Base-by-base conservation (phyloP, 37 sponge, comb jelly and placozoan species). In the Chondrosia reniformis region DNA sequence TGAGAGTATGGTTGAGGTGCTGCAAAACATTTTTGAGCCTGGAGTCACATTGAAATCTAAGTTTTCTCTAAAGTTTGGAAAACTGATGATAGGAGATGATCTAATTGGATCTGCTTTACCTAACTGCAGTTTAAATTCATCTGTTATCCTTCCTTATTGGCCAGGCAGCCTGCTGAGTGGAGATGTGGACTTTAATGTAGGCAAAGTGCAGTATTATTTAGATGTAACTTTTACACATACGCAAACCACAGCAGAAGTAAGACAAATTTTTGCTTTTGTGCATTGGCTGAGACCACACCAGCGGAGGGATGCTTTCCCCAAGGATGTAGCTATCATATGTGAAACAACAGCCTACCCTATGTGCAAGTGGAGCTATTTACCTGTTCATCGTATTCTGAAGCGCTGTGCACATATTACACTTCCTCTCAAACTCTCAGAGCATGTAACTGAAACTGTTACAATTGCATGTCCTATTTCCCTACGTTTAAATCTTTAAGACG, bases 331-430 rank as follows among this genome's bases (percentile, higher is more conserved):
- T 44, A 58, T 31, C 38, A 37, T 85, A 21, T 69, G 72, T 67
- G 27, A 43, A n/a, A 46, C 62, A 32, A 67, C 42, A 12, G 15
- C 19, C 39, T 59, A 76, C 19, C 55, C 44, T 22, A 10, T 45
- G 15, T 46, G 46, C 32, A 32, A 40, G 22, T 85, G 79, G 41
- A 54, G 64, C 30, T 86, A 75, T 55, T 42, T 86, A 15, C 86
- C 86, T 67, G 67, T 80, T 22, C 86, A 86, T 19, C 76, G 86
- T 4, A 63, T 86, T 63, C 42, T 54, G 7, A 46, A 55, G 3
- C 39, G 45, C 30, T 84, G 86, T 86, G 80, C 80, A 34, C 46
- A 54, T 54, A 33, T 19, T 21, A 32, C 22, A 33, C 10, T 79
- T 19, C 33, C 10, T 38, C 69, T 75, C 33, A 57, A 74, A 1